phyloP scores from a whole-genome alignment of 2,113 vertebrate species.

The Ailuropoda melanoleuca region DNA sequence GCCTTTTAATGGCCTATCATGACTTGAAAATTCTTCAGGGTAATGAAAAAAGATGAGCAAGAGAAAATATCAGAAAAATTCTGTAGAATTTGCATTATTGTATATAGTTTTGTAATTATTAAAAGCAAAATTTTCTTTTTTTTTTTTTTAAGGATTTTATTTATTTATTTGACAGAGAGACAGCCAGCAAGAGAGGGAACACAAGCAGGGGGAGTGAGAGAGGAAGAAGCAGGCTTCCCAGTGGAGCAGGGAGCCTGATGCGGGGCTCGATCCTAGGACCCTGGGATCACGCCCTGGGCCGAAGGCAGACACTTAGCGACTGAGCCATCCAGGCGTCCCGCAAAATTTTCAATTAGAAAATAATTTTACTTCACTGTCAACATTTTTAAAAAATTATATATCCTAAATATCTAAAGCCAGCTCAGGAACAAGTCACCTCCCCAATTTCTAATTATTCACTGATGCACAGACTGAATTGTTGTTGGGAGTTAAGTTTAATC shows the following conservation, averaged over 20 bases:
- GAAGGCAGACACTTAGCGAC: too few species aligned
- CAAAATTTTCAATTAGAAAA: neutral
- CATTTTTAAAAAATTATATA: neutral
- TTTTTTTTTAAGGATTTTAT: too few species aligned
- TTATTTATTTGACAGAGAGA: too few species aligned
- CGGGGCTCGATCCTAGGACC: too few species aligned
- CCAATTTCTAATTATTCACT: neutral
- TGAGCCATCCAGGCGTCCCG: too few species aligned
- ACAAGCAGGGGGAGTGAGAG: too few species aligned
- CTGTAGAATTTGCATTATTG: neutral
- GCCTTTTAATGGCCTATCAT: neutral
- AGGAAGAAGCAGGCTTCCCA: too few species aligned
- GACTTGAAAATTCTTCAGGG: neutral
- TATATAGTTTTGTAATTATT: neutral
- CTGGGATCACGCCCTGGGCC: too few species aligned
- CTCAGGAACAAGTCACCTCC: neutral
- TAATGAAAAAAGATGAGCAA: neutral
- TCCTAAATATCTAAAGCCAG: neutral
- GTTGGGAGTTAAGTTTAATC: neutral
- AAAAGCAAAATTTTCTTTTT: neutral
- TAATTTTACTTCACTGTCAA: neutral
- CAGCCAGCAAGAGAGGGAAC: too few species aligned
- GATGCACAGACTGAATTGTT: neutral
- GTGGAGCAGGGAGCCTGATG: too few species aligned
- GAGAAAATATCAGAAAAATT: neutral